Evolutionary conservation across 2,888 invertebrate genomes (phyloP).

Genomic region (Stenodera caucasica): DNA sequence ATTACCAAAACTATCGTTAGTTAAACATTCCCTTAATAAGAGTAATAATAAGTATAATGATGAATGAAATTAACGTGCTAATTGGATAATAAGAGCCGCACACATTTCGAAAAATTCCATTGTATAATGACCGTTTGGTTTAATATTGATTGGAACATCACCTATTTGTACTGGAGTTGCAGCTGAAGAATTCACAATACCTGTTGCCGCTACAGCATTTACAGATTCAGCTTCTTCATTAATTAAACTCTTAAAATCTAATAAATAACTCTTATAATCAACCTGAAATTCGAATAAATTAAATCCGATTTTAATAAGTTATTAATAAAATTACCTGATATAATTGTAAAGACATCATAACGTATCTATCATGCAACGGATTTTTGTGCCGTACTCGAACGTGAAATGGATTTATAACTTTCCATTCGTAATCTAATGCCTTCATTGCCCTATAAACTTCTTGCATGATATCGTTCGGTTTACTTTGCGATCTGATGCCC

Average conservation of each 20-base stretch:
- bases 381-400: slow-evolving; percentile 93
- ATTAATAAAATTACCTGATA: slow-evolving; percentile 68
- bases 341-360: slow-evolving; percentile 97
- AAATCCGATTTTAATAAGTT: not conserved
- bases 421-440: slow-evolving; percentile 98
- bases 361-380: slow-evolving; percentile 74
- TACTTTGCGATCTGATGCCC: slow-evolving; percentile 97
- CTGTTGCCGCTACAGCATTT: slow-evolving; percentile 46
- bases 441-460: slow-evolving; percentile 99
- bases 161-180: slow-evolving; percentile 24
- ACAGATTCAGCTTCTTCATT: slow-evolving; percentile 68
- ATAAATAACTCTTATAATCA: slow-evolving; percentile 94
- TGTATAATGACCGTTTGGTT: slow-evolving; percentile 81
- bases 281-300: slow-evolving; percentile 59
- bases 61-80: slow-evolving; percentile 75
- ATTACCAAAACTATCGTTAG: slow-evolving; percentile 10
- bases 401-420: slow-evolving; percentile 95
- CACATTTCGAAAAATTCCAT: slow-evolving; percentile 99
- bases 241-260: slow-evolving; percentile 96
- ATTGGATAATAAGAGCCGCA: slow-evolving; percentile 95
- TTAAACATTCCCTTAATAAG: slow-evolving; percentile 7
- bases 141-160: slow-evolving; percentile 30
- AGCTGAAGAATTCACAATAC: slow-evolving; percentile 40
- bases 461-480: slow-evolving; percentile 99
- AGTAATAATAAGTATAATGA: slow-evolving; percentile 7